Evolutionary conservation across 2,797 vertebrate species (phyloP).

Genomic region (Halcyon badia): DNA sequence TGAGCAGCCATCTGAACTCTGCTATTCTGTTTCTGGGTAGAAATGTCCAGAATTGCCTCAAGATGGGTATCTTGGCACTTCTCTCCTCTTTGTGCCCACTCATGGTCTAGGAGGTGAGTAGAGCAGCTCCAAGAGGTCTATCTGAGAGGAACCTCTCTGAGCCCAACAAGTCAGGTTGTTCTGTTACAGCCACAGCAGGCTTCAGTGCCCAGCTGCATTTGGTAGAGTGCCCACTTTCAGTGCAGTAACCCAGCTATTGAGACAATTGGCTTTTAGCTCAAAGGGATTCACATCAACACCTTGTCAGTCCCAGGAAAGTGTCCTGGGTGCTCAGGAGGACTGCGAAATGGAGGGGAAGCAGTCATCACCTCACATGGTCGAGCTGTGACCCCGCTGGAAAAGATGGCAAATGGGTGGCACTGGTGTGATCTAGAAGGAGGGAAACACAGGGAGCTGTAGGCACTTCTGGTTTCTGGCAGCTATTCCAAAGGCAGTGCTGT

Average conservation of each 20-base stretch:
- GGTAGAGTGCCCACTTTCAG: not conserved
- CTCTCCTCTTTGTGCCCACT: not conserved
- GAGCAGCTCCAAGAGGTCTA: not conserved
- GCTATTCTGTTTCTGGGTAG: not conserved
- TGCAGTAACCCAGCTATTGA: not conserved
- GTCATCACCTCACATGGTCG: not conserved
- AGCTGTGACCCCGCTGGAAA: not conserved
- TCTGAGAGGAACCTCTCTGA: not conserved
- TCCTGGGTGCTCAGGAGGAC: not conserved
- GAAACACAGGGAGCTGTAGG: not conserved
- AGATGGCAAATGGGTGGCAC: not conserved
- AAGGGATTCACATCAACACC: not conserved
- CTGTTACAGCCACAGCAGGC: not conserved
- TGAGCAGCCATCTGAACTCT: not conserved
- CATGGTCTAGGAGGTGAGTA: not conserved
- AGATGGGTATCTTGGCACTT: not conserved
- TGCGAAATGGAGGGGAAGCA: not conserved
- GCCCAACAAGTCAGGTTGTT: not conserved
- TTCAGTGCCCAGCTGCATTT: not conserved
- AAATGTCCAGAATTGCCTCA: not conserved
- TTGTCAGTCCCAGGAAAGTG: not conserved
- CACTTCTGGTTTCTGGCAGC: not conserved
- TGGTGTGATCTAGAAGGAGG: not conserved
- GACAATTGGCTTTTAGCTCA: not conserved
- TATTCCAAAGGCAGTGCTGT: not conserved